Base-by-base conservation (phyloP, 2,888 invertebrate species). In the Bombylius major region DNA sequence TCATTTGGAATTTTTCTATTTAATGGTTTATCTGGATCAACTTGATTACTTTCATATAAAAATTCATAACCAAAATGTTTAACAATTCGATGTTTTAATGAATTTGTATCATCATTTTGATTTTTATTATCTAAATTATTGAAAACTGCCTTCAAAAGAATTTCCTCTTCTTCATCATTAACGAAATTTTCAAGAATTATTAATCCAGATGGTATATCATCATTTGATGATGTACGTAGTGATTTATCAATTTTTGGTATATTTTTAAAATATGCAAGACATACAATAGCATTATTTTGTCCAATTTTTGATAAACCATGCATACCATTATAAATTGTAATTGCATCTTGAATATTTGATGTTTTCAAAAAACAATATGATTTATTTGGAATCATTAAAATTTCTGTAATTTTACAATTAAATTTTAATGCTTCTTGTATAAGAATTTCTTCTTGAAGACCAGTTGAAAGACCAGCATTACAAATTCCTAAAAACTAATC, bases 51-150 rank as follows among this genome's bases (percentile, higher is more conserved):
- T 51, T 84, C 86, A 72, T 97, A 97, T 59, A 84, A 76, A 71
- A 97, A 97, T 69, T 93, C 90, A 72, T 84, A 96, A 0, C 96
- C 96, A 75, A 82, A 96, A 75, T 96, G 96, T 68, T 82, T 86
- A 0, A 95, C 96, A 75, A 81, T 80, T 45, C 96, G 77, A 67
- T 94, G 86, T 69, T 92, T 95, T 61, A 93, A 72, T 44, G 66
- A 70, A n/a, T 58, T 58, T 5, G 46, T 51, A 36, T 70, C 64
- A 5, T 70, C 66, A 77, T 79, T 82, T 60, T 81, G 69, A 23
- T 23, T 23, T 23, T 23, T 23, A 23, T 23, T 23, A 23, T 23
- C 23, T 23, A 23, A 23, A 23, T 23, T 23, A 2, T 23, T 3
- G 3, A 23, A 23, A 64, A 89, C 78, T 36, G 79, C 71, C 36